phyloP scores from a whole-genome alignment of 2,113 vertebrate species.

The Apistogramma diplotaenia region DNA sequence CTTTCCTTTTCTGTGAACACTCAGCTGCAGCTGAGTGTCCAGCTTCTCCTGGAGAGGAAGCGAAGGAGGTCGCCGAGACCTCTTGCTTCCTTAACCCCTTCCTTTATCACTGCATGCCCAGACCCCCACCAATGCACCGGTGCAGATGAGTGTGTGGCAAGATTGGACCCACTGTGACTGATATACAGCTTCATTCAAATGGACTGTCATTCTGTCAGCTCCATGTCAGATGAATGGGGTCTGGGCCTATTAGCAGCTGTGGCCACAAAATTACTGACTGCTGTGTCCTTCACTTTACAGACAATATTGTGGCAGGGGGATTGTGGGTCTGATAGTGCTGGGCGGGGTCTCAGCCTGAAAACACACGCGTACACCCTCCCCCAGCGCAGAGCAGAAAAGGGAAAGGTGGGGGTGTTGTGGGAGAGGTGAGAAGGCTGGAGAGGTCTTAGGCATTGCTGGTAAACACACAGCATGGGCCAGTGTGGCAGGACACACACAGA shows the following conservation, averaged over 20 bases:
- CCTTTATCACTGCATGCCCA: conserved; percentile 40
- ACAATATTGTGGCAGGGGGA: conserved; percentile 57
- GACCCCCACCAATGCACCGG: conserved; percentile 17
- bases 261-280: conserved; percentile 78
- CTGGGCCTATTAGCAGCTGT: conserved; percentile 70
- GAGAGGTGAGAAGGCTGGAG: conserved; percentile 63
- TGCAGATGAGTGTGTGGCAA: conserved; percentile 44
- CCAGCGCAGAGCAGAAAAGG: conserved; percentile 31
- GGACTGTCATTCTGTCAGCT: conserved; percentile 82
- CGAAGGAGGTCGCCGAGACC: conserved; percentile 72
- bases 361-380: conserved; percentile 7
- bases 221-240: conserved; percentile 76
- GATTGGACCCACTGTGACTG: conserved; percentile 72
- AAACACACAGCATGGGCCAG: conserved; percentile 66
- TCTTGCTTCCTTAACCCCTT: conserved; percentile 68
- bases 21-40: conserved; percentile 40
- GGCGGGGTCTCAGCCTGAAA: conserved; percentile 16
- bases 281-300: conserved; percentile 78
- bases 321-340: background rate
- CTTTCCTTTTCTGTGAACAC: background rate
- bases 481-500: background rate
- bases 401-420: conserved; percentile 35
- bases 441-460: conserved; percentile 71
- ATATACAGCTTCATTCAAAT: conserved; percentile 83
- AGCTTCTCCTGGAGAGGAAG: conserved; percentile 66